Evolutionary conservation across 35 echinoderm and acorn worm species (phyloP), one percentile per base, ranked within the genome.

Genomic region (Stichopus chloronotus): DNA sequence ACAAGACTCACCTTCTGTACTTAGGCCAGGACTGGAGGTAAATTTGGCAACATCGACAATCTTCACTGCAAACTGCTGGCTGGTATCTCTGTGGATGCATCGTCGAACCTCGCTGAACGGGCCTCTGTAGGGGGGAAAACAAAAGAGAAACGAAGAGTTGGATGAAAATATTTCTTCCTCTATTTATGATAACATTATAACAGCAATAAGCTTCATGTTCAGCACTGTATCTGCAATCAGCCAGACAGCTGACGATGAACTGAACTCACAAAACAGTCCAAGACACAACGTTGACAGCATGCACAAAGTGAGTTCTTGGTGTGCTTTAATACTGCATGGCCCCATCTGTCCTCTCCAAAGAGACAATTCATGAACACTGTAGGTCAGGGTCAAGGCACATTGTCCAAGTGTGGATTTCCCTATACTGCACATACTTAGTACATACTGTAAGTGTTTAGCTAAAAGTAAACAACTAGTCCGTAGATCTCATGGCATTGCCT

Each of bases 1-100:
- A 74, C 53, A 76, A 84, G 24, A 88, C 93, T 93, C 63, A 99
- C 97, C 97, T 99, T 99, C 97, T 94, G 97, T 99, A 78, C 97
- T 99, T 52, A 99, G 89, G 52, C 97, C 97, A 13, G 97, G 97
- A 59, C 97, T 99, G 71, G 97, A 96, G n/a, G 97, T 99, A 87
- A 99, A 99, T 94, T 99, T 99, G 83, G 97, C 97, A 3, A 99
- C 97, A 83, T 99, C 97, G 19, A 99, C 97, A 55, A 99, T 99
- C 84, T 99, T 99, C 78, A 99, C 97, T 19, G 97, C 97, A 92
- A 99, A 99, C 76, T 99, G 97, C 84, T 99, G 97, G 69, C 88
- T 93, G 65, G 97, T 99, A 24, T 98, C 97, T 83, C 97, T 87
- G 78, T 99, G 97, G 71, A 96, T 99, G 85, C 97, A 99, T 99